Evolutionary conservation across 2,797 vertebrate species (phyloP).

Genomic region (Anisognathus igniventris): DNA sequence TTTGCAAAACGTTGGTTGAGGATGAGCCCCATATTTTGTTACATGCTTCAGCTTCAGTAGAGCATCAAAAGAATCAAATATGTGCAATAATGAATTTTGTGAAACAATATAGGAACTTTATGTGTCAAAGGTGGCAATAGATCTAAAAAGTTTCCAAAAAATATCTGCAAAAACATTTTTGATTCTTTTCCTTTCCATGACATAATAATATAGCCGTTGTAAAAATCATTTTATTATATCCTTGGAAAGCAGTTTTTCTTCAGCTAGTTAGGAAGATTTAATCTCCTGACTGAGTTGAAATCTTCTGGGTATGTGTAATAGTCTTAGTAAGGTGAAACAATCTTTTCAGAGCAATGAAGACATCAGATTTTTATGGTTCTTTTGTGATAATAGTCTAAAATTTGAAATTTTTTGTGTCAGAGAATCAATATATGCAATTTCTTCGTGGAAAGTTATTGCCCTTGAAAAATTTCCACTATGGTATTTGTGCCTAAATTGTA

Average conservation of each 20-base stretch:
- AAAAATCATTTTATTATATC: not conserved
- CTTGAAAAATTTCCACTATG: not conserved
- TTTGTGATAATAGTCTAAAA: not conserved
- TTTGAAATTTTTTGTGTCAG: not conserved
- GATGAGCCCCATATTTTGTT: not conserved
- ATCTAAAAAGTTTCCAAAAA: not conserved
- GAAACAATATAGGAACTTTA: not conserved
- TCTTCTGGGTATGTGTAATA: not conserved
- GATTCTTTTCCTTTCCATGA: not conserved
- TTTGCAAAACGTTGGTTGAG: not conserved
- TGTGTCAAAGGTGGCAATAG: not conserved
- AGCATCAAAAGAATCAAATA: not conserved
- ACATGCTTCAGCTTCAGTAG: not conserved
- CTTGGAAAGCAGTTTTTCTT: not conserved
- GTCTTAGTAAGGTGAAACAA: not conserved
- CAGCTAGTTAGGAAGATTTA: not conserved
- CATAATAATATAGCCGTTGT: not conserved
- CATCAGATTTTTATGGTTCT: not conserved
- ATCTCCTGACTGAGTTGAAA: not conserved
- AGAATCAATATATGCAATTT: constrained; percentile 1
- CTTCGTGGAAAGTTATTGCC: not conserved
- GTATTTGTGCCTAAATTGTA: not conserved
- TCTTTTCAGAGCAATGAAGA: not conserved
- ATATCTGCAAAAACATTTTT: not conserved
- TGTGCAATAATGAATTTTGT: not conserved